Conservation (phyloP, 1,140 invertebrate genomes). For the Branchinecta lynchi region DNA sequence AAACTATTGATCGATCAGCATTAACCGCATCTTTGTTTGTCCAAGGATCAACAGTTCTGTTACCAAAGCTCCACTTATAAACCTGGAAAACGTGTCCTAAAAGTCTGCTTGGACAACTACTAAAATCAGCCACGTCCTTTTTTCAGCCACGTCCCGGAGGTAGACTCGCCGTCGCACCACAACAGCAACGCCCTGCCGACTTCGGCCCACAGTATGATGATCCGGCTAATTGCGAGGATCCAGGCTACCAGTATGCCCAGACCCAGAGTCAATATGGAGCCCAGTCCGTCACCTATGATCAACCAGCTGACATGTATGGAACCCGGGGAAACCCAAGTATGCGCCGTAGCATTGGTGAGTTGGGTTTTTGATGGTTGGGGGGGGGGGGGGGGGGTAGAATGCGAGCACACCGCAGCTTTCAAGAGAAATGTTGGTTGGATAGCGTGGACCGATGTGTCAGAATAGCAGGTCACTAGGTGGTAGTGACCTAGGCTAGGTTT, state of each 20-base stretch:
- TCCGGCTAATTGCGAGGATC: slow-evolving; percentile 63
- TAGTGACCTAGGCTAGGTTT: too few species aligned
- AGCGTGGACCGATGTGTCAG: too few species aligned
- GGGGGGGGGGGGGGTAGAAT: not conserved
- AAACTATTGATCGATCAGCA: too few species aligned
- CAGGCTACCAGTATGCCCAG: slow-evolving; percentile 59
- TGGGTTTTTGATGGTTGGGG: not conserved
- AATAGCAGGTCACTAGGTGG: too few species aligned
- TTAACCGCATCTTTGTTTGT: too few species aligned
- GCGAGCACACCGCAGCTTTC: not conserved
- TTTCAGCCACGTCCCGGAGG: slow-evolving; percentile 48
- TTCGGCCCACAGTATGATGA: slow-evolving; percentile 65
- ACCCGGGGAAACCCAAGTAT: slow-evolving; percentile 35
- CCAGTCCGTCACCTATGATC: slow-evolving; percentile 62
- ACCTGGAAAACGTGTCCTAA: too few species aligned
- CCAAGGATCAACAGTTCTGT: too few species aligned
- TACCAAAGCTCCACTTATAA: too few species aligned
- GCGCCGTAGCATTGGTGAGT: slow-evolving; percentile 56
- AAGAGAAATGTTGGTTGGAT: too few species aligned
- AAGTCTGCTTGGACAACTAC: too few species aligned
- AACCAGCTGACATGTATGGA: slow-evolving; percentile 10
- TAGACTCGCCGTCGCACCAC: slow-evolving; percentile 45
- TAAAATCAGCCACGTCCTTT: too few species aligned
- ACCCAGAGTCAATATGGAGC: slow-evolving; percentile 65
- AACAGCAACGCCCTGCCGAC: slow-evolving; percentile 31